phyloP scores from a whole-genome alignment of 2,888 invertebrate genomes.

The Erynnis tages region DNA sequence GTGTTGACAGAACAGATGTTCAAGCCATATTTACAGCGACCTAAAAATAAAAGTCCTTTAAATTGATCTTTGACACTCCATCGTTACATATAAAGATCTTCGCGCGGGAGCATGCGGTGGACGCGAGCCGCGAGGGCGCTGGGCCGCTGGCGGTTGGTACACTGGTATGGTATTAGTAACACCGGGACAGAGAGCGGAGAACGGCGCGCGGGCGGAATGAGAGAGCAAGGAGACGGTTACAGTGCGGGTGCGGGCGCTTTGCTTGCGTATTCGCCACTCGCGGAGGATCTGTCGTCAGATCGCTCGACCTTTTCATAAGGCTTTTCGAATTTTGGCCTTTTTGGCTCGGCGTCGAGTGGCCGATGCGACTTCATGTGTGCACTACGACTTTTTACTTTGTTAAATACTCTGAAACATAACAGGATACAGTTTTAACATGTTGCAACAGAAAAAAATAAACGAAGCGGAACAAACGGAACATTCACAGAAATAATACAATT shows the following conservation, averaged over 20 bases:
- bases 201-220: conserved; percentile 46
- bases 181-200: conserved; percentile 27
- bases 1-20: no score
- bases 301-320: conserved; percentile 81
- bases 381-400: conserved; percentile 99
- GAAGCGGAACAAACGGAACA: conserved; percentile 34
- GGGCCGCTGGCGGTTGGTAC: no score
- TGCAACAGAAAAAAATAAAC: conserved; percentile 58
- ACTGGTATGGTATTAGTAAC: background rate
- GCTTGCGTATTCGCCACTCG: conserved; percentile 68
- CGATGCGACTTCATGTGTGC: conserved; percentile 99
- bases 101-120: no score
- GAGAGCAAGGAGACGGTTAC: conserved; percentile 56
- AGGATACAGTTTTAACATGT: conserved; percentile 70
- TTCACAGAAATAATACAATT: conserved; percentile 44
- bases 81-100: no score
- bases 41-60: no score
- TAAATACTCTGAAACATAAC: conserved; percentile 92
- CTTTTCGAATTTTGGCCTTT: conserved; percentile 84
- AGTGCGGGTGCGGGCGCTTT: conserved; percentile 59
- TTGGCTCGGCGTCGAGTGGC: conserved; percentile 91
- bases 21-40: no score
- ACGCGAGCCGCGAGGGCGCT: no score
- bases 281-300: conserved; percentile 71
- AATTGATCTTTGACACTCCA: no score